Evolutionary conservation across 2,888 invertebrate species (phyloP), one percentile per base, ranked within the genome.

Genomic region (Salpingus planirostris): DNA sequence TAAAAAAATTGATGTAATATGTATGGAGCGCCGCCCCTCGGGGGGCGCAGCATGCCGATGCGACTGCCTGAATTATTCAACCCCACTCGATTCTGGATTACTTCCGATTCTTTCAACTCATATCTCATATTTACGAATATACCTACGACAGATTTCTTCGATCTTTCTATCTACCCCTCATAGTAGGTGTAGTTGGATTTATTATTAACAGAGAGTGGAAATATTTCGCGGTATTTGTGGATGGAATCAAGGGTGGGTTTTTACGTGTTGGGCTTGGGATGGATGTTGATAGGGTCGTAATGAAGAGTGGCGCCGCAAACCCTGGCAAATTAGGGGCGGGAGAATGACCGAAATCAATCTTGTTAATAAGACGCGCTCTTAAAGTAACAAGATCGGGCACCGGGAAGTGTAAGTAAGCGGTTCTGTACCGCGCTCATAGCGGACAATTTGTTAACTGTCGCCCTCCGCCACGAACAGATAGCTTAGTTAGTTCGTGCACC

Each of bases 361-460:
- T 58, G 56, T 55, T 60, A 60, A 60, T 60, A 59, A 60, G 60
- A 59, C 54, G 49, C 47, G 49, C 49, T 46, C 47, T 47, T 44
- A 47, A 42, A 49, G 51, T 57, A 57, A 58, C 52, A 43, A 44
- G 52, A 49, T 49, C 49, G 50, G 56, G 54, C 58, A 47, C 45
- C 46, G 49, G 55, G 49, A 57, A 57, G 54, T 56, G 56, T 59
- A 59, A 60, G 58, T 57, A 57, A 57, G 56, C 57, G 54, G 48
- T 55, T 55, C 46, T 42, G 51, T 48, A 50, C 49, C 48, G 47
- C 50, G 51, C 52, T 55, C 54, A 52, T 54, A 51, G 52, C 51
- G 53, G 49, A 50, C 54, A 58, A 60, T 60, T 60, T 60, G 60
- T 60, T 57, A 59, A 54, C 56, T 59, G 60, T 59, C 58, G 43